phyloP scores from a whole-genome alignment of 1,140 invertebrate species.

The Octopus bimaculoides region DNA sequence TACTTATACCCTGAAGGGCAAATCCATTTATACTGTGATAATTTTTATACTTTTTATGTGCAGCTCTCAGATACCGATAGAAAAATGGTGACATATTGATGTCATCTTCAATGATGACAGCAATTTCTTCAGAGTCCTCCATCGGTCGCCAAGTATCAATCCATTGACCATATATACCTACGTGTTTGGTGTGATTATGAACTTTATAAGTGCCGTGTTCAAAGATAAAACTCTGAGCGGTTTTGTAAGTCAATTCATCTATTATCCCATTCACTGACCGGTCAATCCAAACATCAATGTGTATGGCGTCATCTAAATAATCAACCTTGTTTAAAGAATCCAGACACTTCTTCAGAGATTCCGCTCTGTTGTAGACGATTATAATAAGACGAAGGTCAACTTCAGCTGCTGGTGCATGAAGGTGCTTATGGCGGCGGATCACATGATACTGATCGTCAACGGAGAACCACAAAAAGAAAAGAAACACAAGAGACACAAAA shows the following conservation, averaged over 20 bases:
- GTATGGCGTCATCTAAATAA: conserved; percentile 29
- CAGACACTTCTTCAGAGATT: conserved; percentile 28
- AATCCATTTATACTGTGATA: conserved; percentile 34
- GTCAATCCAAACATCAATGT: conserved; percentile 41
- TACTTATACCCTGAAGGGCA: conserved; percentile 32
- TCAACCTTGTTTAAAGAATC: conserved; percentile 30
- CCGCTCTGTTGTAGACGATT: conserved; percentile 28
- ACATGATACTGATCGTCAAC: too few relatives aligned
- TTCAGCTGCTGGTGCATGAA: not conserved
- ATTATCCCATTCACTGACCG: conserved; percentile 24
- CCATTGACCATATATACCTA: conserved; percentile 46
- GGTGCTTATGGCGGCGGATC: too few relatives aligned
- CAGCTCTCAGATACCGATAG: conserved; percentile 38
- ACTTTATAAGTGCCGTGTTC: conserved; percentile 30
- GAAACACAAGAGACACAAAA: too few relatives aligned
- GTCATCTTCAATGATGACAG: conserved; percentile 46
- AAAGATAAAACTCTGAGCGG: conserved; percentile 31
- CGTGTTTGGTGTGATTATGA: conserved; percentile 33
- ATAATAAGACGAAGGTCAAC: conserved; percentile 22
- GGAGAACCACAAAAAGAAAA: too few relatives aligned
- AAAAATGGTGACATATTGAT: conserved; percentile 40
- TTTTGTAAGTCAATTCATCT: conserved; percentile 25
- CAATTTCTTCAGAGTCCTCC: conserved; percentile 36
- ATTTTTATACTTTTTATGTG: conserved; percentile 38
- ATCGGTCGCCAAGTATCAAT: conserved; percentile 37